Base-by-base conservation (phyloP, 2,113 vertebrate genomes). In the Zootoca vivipara region DNA sequence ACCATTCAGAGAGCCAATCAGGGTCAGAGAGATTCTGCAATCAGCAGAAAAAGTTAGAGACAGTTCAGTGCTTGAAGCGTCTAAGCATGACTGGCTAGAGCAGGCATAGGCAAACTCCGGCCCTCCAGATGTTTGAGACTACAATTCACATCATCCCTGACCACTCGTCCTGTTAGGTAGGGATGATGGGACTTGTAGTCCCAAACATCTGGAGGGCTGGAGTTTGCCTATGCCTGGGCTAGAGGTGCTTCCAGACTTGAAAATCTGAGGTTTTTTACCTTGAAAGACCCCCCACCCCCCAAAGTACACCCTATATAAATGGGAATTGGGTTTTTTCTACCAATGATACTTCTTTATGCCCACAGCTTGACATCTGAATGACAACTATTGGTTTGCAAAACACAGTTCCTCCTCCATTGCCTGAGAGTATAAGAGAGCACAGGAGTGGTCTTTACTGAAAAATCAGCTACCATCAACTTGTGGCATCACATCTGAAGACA, bases 401-500 rank as follows among this genome's bases (percentile, higher is more conserved):
- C 1, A 9, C 35, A 65, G 73, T 20, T 40, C 18, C 18, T 83
- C 35, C 1, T 6, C 24, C 9, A 16, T 85, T 56, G 84, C 1
- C 83, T 77, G 89, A 56, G 84, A 70, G 38, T 83, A 56, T 0
- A n/a, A n/a, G 70, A 28, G 82, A 52, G 7, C 86, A 33, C 42
- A 91, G 28, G 26, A 16, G 40, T 89, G 82, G 20, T 90, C 22
- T 56, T 1, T 42, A 15, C 75, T 79, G 70, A 89, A 58, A 90
- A 84, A 86, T 70, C 64, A 78, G 87, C 8, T 83, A 75, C 12
- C 81, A 26, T 90, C 58, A 62, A 74, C 81, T 89, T 83, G 33
- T 33, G 93, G 38, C 69, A 46, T 12, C 0, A 24, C 8, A 64
- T 46, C 33, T 80, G n/a, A n/a, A n/a, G n/a, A n/a, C n/a, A n/a